Percentiles rank a stretch among this genome's conserved stretches.
Evolutionary conservation across 2,888 invertebrate genomes (phyloP).

Genomic region (Imbricaverruca yamaguchii): DNA sequence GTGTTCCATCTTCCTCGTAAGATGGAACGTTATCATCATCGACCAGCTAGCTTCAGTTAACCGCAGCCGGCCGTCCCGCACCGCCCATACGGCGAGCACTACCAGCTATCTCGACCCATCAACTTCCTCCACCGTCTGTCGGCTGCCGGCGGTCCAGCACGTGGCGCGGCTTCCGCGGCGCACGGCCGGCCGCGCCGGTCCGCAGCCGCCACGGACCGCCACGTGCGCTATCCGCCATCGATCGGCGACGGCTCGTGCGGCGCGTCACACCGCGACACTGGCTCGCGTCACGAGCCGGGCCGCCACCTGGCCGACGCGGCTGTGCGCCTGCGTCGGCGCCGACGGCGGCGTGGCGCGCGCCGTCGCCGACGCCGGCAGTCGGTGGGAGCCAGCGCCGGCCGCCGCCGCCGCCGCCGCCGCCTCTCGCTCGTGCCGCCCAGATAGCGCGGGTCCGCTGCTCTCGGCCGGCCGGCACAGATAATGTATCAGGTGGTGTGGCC

Average conservation of each 20-base stretch:
- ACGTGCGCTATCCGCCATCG: background rate
- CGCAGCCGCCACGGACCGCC: background rate
- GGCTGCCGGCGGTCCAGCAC: too few relatives aligned
- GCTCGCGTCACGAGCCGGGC: background rate
- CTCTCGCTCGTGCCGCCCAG: background rate
- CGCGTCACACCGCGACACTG: background rate
- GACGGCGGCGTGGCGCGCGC: background rate
- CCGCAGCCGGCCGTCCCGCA: too few relatives aligned
- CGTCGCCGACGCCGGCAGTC: background rate
- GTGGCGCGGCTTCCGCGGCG: background rate
- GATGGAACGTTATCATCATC: too few relatives aligned
- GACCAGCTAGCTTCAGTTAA: too few relatives aligned
- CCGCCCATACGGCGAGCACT: too few relatives aligned
- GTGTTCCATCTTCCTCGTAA: too few relatives aligned
- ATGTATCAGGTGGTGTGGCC: slow-evolving; percentile 19
- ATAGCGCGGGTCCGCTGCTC: too few relatives aligned
- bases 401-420: background rate
- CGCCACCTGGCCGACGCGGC: background rate
- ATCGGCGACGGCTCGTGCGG: background rate
- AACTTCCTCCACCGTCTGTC: too few relatives aligned
- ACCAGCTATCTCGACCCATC: too few relatives aligned
- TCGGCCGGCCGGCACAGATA: background rate
- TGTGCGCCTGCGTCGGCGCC: background rate
- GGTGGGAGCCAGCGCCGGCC: background rate
- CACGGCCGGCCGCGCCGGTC: background rate